Percentiles rank a stretch among this genome's conserved stretches.
phyloP scores from a whole-genome alignment of 2,113 vertebrate species.

The Holacanthus passer region DNA sequence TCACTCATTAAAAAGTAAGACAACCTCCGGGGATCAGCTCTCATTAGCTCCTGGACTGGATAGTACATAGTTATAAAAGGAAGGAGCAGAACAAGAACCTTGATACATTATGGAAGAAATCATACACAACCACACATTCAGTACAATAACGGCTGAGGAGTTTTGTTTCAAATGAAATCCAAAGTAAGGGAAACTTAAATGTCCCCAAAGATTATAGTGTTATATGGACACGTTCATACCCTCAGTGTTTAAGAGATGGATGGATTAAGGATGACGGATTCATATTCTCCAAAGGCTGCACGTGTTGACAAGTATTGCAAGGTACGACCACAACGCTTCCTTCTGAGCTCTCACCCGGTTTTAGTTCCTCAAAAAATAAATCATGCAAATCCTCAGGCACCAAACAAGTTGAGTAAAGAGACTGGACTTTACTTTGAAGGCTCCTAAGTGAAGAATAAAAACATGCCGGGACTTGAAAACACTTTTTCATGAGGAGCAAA shows the following conservation, averaged over 20 bases:
- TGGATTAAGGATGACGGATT: slow-evolving; percentile 20
- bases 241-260: slow-evolving; percentile 18
- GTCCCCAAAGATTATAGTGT: not conserved
- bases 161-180: not conserved
- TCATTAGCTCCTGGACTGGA: slow-evolving; percentile 29
- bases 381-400: slow-evolving; percentile 62
- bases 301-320: slow-evolving; percentile 22
- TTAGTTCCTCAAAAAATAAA: slow-evolving; percentile 66
- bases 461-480: slow-evolving; percentile 11
- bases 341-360: slow-evolving; percentile 25
- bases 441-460: slow-evolving; percentile 38
- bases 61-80: slow-evolving; percentile 1
- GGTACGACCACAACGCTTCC: slow-evolving; percentile 6
- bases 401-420: slow-evolving; percentile 51
- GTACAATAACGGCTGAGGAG: not conserved
- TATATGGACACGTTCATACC: not conserved
- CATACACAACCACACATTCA: not conserved
- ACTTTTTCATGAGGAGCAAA: slow-evolving; percentile 20
- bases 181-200: not conserved
- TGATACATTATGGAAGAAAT: not conserved
- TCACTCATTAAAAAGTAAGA: slow-evolving; percentile 67
- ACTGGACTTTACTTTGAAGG: slow-evolving; percentile 45
- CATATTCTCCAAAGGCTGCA: not conserved
- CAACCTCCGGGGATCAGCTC: slow-evolving; percentile 42
- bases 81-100: slow-evolving; percentile 7